These are phyloP conservation scores for Benthosema pterotum DNA, from an alignment of 2,797 vertebrate genomes.

Conservation along the genomic window DNA sequence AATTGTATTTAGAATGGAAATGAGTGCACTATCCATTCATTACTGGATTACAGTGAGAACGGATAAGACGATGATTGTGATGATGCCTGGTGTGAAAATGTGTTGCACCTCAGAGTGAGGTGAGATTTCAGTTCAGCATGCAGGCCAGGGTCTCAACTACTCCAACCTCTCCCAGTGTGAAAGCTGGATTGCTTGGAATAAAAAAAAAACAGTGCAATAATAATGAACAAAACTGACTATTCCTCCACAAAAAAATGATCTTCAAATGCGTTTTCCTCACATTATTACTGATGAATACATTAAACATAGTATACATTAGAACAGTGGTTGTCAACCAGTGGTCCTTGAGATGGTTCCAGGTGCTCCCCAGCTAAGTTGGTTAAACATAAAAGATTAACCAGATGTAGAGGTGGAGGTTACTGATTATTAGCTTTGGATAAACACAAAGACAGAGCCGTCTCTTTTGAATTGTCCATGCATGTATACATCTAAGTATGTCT, in stretches of 20 bases:
- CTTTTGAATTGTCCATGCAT: too few species aligned
- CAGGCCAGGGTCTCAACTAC: too few species aligned
- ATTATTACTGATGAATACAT: background rate
- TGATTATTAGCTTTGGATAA: too few species aligned
- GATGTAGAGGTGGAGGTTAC: too few species aligned
- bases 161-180: background rate
- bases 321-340: too few species aligned
- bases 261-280: constrained; percentile 7
- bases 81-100: constrained; percentile 29
- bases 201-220: background rate
- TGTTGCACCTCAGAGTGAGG: constrained; percentile 17
- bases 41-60: constrained; percentile 36
- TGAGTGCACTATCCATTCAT: constrained; percentile 41
- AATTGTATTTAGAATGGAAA: constrained; percentile 37
- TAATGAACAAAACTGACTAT: background rate
- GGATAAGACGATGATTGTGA: constrained; percentile 25
- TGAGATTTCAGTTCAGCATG: background rate
- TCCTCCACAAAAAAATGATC: background rate
- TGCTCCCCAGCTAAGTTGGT: too few species aligned
- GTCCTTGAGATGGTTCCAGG: too few species aligned
- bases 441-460: background rate
- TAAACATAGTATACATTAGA: too few species aligned
- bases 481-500: too few species aligned
- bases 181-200: background rate
- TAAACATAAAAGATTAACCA: too few species aligned